A percentile compares a stretch with the other conserved stretches of the same genome.
These are phyloP conservation scores for Mesaphorura yosii DNA, from an alignment of 1,140 invertebrate genomes.

Conservation along the genomic window DNA sequence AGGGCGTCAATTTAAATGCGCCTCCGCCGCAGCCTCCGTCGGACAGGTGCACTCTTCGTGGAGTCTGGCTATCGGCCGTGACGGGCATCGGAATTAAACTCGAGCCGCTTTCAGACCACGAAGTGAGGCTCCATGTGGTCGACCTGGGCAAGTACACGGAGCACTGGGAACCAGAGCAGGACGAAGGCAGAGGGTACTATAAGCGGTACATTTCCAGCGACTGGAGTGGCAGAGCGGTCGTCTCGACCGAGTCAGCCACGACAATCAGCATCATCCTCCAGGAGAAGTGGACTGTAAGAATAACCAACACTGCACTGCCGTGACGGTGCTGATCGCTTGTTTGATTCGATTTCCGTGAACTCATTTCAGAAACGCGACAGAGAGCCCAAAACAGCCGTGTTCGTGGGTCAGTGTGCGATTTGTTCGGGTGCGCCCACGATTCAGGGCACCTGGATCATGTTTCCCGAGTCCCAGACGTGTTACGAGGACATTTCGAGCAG, in stretches of 20 bases:
- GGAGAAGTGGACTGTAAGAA: slow-evolving; percentile 5
- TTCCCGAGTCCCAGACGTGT: slow-evolving; percentile 6
- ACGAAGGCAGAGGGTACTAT: no score
- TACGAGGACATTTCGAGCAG: neutral
- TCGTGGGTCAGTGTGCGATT: slow-evolving; percentile 11
- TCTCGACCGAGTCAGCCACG: slow-evolving; percentile 11
- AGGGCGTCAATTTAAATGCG: neutral
- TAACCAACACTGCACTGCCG: neutral
- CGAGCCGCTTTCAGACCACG: neutral
- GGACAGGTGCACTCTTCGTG: neutral
- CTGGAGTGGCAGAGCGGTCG: slow-evolving; percentile 8
- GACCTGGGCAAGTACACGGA: neutral
- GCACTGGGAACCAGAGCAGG: neutral
- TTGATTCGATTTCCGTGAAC: neutral
- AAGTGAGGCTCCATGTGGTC: neutral
- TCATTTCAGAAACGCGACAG: neutral
- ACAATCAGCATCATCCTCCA: slow-evolving; percentile 15
- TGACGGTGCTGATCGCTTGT: neutral
- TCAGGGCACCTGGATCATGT: slow-evolving; percentile 17
- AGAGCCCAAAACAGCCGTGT: slow-evolving; percentile 12
- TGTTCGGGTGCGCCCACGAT: slow-evolving; percentile 5
- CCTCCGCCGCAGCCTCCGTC: no score
- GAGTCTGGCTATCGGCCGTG: slow-evolving; percentile 4
- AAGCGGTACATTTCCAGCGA: neutral
- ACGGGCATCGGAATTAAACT: slow-evolving; percentile 1